Conservation (phyloP, 92 coral and sea anemone species). For the Ricordea florida region DNA sequence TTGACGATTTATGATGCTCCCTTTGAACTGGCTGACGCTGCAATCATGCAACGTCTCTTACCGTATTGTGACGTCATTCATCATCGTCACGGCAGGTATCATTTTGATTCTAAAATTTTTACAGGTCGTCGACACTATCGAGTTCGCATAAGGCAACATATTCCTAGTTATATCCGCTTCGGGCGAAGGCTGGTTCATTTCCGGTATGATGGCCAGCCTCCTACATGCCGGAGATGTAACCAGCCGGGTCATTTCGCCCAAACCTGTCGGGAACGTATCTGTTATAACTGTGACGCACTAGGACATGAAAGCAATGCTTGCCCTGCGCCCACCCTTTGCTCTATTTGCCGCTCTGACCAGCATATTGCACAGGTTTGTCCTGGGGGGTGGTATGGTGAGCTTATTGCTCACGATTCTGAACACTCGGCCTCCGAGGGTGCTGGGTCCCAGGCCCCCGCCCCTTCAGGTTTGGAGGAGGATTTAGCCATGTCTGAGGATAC, state of each 20-base stretch:
- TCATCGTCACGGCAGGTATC: not conserved
- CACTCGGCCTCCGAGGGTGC: too few species aligned
- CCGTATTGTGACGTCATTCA: not conserved
- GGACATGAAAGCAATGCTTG: conserved; percentile 3
- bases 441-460: too few species aligned
- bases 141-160: not conserved
- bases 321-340: not conserved
- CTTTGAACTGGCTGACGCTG: not conserved
- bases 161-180: not conserved
- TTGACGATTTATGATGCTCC: not conserved
- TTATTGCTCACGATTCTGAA: not conserved
- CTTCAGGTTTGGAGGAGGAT: too few species aligned
- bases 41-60: not conserved
- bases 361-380: not conserved
- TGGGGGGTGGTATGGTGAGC: not conserved
- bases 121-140: not conserved
- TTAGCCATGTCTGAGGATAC: too few species aligned
- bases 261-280: not conserved
- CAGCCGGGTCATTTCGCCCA: not conserved
- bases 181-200: not conserved
- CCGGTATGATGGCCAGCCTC: not conserved
- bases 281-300: not conserved
- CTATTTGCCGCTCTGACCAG: not conserved
- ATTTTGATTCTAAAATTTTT: not conserved
- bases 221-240: not conserved